Conservation (phyloP, 2,113 vertebrate species). For the Perca flavescens region DNA sequence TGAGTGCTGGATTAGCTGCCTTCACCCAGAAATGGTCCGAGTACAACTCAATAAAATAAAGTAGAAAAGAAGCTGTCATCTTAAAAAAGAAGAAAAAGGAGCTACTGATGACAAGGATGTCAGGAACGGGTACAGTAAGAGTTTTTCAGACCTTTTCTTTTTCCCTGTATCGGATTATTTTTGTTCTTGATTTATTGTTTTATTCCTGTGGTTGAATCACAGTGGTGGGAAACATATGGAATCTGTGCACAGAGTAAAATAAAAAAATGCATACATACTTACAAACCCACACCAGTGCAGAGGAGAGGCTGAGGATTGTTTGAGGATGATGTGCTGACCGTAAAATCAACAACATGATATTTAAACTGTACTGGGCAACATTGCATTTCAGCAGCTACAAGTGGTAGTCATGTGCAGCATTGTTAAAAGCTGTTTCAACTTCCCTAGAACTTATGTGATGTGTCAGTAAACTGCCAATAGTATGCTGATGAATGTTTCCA, state of each 20-base stretch:
- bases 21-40: conserved; percentile 41
- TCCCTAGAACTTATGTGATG: conserved; percentile 6
- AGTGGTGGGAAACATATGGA: background rate
- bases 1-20: conserved; percentile 26
- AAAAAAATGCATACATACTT: background rate
- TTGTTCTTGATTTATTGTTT: background rate
- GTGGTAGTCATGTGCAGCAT: background rate
- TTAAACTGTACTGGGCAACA: conserved; percentile 13
- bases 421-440: conserved; percentile 5
- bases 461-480: conserved; percentile 10
- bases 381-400: conserved; percentile 7
- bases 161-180: background rate
- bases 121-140: background rate
- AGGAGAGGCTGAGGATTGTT: conserved; percentile 3
- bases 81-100: background rate
- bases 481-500: conserved; percentile 10
- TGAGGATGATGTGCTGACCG: conserved; percentile 11
- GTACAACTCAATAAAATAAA: conserved; percentile 54
- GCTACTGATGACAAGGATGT: conserved; percentile 3
- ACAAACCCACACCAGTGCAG: background rate
- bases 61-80: background rate
- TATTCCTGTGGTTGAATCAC: conserved; percentile 1
- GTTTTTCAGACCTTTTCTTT: background rate
- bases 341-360: conserved; percentile 34
- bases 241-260: background rate